Base-by-base conservation (phyloP, 2,113 vertebrate species). In the Petroica traversi region DNA sequence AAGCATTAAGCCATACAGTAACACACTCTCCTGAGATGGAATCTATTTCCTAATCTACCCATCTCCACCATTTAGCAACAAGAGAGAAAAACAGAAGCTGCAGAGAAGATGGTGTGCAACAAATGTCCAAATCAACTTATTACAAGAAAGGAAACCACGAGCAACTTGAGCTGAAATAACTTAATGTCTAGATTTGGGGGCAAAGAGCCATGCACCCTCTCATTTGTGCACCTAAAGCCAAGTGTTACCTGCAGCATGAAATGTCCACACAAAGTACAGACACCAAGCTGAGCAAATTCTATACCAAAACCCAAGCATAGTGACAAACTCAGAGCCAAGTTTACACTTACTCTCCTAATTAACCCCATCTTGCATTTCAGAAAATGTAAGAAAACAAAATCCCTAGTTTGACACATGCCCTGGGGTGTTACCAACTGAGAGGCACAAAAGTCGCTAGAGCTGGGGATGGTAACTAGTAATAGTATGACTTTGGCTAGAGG, bases 71-170 rank as follows among this genome's bases (percentile, higher is more conserved):
- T 96, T 89, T 85, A 93, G 95, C 92, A 96, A 97, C 38, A 73
- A 57, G 23, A 57, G 57, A 76, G 69, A 72, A 94, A 97, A 95
- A 81, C 64, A 82, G 95, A 97, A 96, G 92, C 92, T 73, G 61
- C 49, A 58, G 54, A 95, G 81, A 76, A 92, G 69, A 57, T 1
- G 22, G 19, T 24, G 74, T 52, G 84, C 73, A 92, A 96, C 58
- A 14, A 69, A 82, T 36, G 85, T 75, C 88, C 69, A 91, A 85
- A 88, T 52, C 79, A 34, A 74, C 74, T 79, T 74, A 63, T 67
- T 86, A 75, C 92, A 92, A 84, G 66, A 72, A 68, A 75, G 38
- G 62, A 90, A 87, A 40, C 31, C 68, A 92, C 94, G 91, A 93
- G 95, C 91, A 96, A 97, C 66, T 55, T 73, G 59, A 89, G 82